Conservation (phyloP, 2,888 invertebrate species). For the Tetragonisca angustula region DNA sequence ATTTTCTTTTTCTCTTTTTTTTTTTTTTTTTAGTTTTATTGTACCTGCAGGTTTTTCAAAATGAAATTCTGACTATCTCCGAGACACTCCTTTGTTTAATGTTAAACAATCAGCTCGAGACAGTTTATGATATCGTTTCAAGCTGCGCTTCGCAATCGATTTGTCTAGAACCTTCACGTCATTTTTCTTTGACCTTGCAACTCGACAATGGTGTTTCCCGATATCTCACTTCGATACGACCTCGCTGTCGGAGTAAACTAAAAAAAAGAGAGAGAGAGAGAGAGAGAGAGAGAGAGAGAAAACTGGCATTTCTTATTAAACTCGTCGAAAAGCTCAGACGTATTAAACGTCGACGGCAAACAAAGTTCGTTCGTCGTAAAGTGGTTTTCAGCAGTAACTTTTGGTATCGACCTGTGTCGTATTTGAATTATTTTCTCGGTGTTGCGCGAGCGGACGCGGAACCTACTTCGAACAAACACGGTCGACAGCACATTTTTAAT, state of each 20-base stretch:
- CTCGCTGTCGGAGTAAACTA: neutral
- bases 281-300: neutral
- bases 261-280: neutral
- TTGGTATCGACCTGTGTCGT: neutral
- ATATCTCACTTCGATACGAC: neutral
- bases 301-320: neutral
- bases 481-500: slow-evolving; percentile 32
- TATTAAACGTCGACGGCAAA: neutral
- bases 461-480: slow-evolving; percentile 1
- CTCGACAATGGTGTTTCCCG: neutral
- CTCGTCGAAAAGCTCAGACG: neutral
- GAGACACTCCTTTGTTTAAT: too few relatives aligned
- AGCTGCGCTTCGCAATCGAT: too few relatives aligned
- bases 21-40: too few relatives aligned
- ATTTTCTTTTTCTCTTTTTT: too few relatives aligned
- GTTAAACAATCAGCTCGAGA: too few relatives aligned
- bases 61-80: too few relatives aligned
- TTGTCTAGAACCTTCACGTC: neutral
- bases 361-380: slow-evolving; percentile 19
- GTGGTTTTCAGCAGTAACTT: neutral
- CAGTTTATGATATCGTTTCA: too few relatives aligned
- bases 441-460: neutral
- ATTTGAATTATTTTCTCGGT: slow-evolving; percentile 15
- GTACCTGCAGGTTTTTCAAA: too few relatives aligned
- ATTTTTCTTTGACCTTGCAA: neutral